A percentile compares a stretch with the other conserved stretches of the same genome.
phyloP scores from a whole-genome alignment of 2,113 vertebrate genomes.

The Phalacrocorax brasilianus region DNA sequence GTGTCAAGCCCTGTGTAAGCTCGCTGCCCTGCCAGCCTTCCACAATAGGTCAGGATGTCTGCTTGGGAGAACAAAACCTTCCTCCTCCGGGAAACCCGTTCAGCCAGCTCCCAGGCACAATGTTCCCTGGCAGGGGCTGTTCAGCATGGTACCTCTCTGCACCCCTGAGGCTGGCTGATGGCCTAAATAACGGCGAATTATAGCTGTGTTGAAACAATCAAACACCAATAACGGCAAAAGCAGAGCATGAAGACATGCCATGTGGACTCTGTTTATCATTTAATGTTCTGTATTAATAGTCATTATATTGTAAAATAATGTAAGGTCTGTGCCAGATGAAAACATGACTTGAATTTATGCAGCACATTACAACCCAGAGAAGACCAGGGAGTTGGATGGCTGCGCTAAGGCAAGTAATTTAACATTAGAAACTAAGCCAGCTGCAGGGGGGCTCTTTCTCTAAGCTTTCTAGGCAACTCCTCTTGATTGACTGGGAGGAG shows the following conservation, averaged over 20 bases:
- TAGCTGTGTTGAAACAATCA: neutral
- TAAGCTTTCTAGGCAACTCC: neutral
- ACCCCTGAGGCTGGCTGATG: neutral
- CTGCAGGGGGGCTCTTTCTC: neutral
- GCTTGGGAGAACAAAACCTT: constrained; percentile 24
- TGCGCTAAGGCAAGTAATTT: neutral
- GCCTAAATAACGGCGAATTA: neutral
- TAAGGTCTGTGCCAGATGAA: neutral
- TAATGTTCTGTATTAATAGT: neutral
- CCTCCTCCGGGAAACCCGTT: neutral
- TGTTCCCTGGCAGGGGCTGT: neutral
- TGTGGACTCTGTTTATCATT: neutral
- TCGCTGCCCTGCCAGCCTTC: constrained; percentile 29
- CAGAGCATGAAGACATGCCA: neutral
- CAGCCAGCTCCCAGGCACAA: neutral
- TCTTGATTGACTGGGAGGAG: neutral
- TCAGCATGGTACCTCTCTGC: neutral
- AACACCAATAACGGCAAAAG: neutral
- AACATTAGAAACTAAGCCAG: neutral
- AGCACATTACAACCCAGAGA: neutral
- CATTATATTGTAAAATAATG: neutral
- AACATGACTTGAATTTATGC: neutral
- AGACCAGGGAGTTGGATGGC: neutral
- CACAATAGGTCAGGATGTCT: constrained; percentile 33
- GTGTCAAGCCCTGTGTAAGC: constrained; percentile 54